Evolutionary conservation across 2,888 invertebrate genomes (phyloP).

Genomic region (Lasioglossum leucozonium): DNA sequence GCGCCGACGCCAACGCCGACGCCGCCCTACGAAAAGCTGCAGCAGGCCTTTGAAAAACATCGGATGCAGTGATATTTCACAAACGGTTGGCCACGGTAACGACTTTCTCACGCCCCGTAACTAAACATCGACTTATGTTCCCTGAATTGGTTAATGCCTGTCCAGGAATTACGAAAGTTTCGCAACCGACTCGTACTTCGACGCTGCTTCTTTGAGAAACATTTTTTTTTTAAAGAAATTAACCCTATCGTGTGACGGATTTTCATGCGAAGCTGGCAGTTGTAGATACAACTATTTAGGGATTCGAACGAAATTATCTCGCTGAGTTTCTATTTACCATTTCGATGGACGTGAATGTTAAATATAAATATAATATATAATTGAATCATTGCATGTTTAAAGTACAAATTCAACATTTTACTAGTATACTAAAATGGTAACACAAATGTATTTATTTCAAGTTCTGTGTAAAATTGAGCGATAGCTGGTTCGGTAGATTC

Average conservation of each 20-base stretch:
- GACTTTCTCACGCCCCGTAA: background rate
- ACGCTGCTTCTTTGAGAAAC: background rate
- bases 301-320: background rate
- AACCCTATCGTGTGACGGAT: too few species aligned
- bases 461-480: background rate
- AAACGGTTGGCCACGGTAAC: conserved; percentile 29
- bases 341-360: background rate
- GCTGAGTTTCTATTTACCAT: background rate
- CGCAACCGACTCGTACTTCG: background rate
- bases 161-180: background rate
- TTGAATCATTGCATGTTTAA: background rate
- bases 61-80: conserved; percentile 55
- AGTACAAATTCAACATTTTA: background rate
- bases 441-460: too few species aligned
- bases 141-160: background rate
- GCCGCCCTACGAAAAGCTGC: conserved; percentile 12
- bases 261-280: too few species aligned
- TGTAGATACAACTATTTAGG: background rate
- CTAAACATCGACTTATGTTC: background rate
- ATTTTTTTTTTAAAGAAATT: too few species aligned
- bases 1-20: conserved; percentile 29
- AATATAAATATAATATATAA: background rate
- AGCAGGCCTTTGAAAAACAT: conserved; percentile 56
- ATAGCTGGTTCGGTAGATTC: too few species aligned
- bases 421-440: background rate